phyloP scores from a whole-genome alignment of 2,113 vertebrate species.

The Geococcyx californianus region DNA sequence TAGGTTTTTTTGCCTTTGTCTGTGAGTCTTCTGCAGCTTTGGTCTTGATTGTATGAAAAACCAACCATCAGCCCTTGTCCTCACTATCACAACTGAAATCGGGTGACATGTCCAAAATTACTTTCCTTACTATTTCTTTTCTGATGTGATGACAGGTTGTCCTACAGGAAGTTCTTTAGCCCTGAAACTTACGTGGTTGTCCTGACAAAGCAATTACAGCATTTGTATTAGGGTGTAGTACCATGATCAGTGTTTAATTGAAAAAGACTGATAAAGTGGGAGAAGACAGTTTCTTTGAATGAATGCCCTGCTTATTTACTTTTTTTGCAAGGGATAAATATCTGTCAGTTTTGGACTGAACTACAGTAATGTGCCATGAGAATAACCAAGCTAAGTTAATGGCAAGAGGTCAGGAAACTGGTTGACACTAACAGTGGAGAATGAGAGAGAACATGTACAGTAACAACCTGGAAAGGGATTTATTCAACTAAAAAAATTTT shows the following conservation, averaged over 20 bases:
- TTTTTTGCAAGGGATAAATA: background rate
- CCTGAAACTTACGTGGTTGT: background rate
- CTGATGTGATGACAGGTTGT: background rate
- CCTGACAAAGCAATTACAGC: background rate
- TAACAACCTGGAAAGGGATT: background rate
- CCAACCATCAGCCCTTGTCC: background rate
- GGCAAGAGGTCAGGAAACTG: background rate
- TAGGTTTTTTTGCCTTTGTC: background rate
- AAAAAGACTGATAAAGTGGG: background rate
- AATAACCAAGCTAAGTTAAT: background rate
- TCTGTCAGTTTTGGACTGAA: background rate
- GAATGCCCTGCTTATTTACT: background rate
- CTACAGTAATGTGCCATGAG: background rate
- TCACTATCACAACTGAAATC: background rate
- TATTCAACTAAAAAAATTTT: accelerated
- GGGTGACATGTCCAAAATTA: background rate
- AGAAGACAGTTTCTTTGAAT: background rate
- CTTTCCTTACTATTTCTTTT: background rate
- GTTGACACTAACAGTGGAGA: background rate
- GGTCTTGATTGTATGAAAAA: background rate
- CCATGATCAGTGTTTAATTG: background rate
- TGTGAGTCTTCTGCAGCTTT: background rate
- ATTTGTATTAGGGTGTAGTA: background rate
- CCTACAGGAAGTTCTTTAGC: background rate
- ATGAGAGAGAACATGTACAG: background rate